Conservation (phyloP, 2,797 vertebrate genomes). For the Epinephelus awoara region DNA sequence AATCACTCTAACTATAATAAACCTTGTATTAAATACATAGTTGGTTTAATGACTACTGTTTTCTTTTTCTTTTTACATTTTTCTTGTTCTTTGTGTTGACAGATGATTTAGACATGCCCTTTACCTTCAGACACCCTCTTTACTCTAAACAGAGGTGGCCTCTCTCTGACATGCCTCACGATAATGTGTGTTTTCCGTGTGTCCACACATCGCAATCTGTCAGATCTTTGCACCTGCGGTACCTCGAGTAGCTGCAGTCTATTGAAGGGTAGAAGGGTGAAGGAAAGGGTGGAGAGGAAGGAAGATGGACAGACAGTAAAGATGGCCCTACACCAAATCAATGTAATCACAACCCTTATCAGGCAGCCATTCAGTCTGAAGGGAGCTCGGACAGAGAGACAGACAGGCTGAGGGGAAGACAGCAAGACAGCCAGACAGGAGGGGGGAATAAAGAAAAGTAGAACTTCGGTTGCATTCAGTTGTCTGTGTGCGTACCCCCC, state of each 20-base stretch:
- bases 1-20: conserved; percentile 2
- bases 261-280: conserved; percentile 58
- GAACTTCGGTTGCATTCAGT: conserved; percentile 49
- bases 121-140: conserved; percentile 32
- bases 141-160: conserved; percentile 23
- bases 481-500: conserved; percentile 26
- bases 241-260: conserved; percentile 48
- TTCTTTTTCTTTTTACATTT: too few species aligned
- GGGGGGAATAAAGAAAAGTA: conserved; percentile 33
- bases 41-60: conserved; percentile 25
- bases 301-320: conserved; percentile 62
- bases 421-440: conserved; percentile 35
- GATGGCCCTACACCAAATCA: conserved; percentile 82
- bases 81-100: not conserved
- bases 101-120: not conserved
- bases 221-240: conserved; percentile 47
- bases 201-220: conserved; percentile 33
- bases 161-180: conserved; percentile 19
- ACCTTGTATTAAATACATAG: conserved; percentile 3
- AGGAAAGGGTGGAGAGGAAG: conserved; percentile 25
- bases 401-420: conserved; percentile 26
- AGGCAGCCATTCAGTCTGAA: conserved; percentile 75
- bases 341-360: conserved; percentile 85
- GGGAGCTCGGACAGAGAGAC: conserved; percentile 42
- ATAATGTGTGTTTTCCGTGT: conserved; percentile 35